Evolutionary conservation across 2,113 vertebrate genomes (phyloP), one percentile per base, ranked within the genome.

Genomic region (Grus americana): DNA sequence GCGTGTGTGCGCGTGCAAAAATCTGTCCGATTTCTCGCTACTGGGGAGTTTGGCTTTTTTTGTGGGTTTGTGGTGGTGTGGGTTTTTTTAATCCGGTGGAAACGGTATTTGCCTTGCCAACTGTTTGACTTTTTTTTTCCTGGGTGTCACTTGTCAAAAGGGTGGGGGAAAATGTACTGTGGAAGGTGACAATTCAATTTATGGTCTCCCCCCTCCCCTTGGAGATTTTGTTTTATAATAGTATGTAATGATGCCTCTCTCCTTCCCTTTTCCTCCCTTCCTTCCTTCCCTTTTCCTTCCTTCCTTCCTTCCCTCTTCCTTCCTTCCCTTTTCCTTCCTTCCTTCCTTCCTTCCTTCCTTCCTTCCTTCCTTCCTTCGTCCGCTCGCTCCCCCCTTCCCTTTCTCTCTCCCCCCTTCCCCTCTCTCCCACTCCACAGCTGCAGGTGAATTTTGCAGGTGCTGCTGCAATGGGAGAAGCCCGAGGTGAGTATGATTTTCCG

Each of bases 141-240:
- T 18, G 36, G 68, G 83, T 90, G 90, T 91, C 93, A 90, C 94
- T 79, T 95, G 93, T 89, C 96, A 73, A 63, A 57, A 76, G 58
- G 83, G 75, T 58, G 95, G 78, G 94, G 88, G 91, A 9, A 36
- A 50, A 58, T 54, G 24, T 10, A 36, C 57, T 38, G 40, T 36
- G 65, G 21, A 82, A 78, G 62, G 85, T 79, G 94, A 57, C 92
- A 67, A 30, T 88, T 87, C 90, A 58, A n/a, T 54, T 36, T 30
- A 46, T 18, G 47, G 46, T 59, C 11, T 67, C 29, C 54, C 57
- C 24, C 14, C 13, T 49, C 17, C 82, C 42, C 52, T 27, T 11
- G 44, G 47, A 50, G 86, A 38, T 57, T 76, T 82, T 70, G 70
- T 74, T 82, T 78, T 91, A 12, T 34, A 36, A 57, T 24, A 54